These are phyloP conservation scores for Patella vulgata DNA, from an alignment of 1,140 invertebrate species.

Conservation along the genomic window DNA sequence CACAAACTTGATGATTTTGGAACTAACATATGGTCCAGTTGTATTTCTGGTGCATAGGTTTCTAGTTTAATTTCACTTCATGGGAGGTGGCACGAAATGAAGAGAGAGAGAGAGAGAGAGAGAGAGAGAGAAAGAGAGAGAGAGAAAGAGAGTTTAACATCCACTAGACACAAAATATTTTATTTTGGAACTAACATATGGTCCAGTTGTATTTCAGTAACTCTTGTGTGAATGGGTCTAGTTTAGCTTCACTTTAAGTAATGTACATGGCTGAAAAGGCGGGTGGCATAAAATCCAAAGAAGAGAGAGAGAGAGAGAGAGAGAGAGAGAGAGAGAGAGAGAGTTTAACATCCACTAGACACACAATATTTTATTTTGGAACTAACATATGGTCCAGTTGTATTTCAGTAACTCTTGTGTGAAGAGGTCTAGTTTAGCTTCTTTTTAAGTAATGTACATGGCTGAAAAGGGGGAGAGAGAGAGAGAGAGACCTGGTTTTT, in stretches of 20 bases:
- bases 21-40: too few species aligned
- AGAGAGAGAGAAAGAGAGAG: slow-evolving; percentile 8
- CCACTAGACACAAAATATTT: too few species aligned
- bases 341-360: too few species aligned
- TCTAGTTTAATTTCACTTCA: background rate
- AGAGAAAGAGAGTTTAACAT: too few species aligned
- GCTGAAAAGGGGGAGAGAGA: too few species aligned
- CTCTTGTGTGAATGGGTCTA: background rate
- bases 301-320: slow-evolving; percentile 6
- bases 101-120: slow-evolving; percentile 8
- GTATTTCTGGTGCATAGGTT: background rate
- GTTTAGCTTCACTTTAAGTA: slow-evolving; percentile 1
- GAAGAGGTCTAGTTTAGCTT: background rate
- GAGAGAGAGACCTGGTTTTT: too few species aligned
- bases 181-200: too few species aligned
- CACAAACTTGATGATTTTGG: too few species aligned
- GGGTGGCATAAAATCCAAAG: background rate
- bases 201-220: background rate
- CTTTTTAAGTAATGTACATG: too few species aligned
- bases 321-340: slow-evolving; percentile 11
- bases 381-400: too few species aligned
- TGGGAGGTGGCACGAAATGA: background rate
- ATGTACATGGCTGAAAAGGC: too few species aligned
- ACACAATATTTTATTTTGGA: too few species aligned
- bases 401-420: background rate